Percentiles rank a stretch among this genome's conserved stretches.
Conservation (phyloP, 1,140 invertebrate genomes). For the Phthorimaea operculella region DNA sequence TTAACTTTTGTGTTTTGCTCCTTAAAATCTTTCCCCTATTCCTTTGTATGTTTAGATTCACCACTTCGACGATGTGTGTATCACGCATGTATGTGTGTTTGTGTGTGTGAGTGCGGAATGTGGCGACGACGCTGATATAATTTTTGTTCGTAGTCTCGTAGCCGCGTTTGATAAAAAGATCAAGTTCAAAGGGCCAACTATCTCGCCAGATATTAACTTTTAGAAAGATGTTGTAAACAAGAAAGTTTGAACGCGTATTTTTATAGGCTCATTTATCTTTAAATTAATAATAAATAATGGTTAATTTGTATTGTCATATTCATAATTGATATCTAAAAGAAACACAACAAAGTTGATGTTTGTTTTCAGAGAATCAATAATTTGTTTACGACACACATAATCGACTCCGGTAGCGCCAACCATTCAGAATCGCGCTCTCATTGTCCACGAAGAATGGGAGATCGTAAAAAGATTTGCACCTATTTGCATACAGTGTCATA, state of each 20-base stretch:
- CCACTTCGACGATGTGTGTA: not conserved
- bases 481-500: slow-evolving; percentile 53
- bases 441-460: slow-evolving; percentile 27
- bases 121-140: slow-evolving; percentile 43
- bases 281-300: no score
- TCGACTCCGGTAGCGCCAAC: slow-evolving; percentile 38
- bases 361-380: slow-evolving; percentile 17
- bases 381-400: slow-evolving; percentile 37
- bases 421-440: slow-evolving; percentile 26
- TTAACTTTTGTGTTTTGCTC: no score
- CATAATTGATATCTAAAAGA: no score
- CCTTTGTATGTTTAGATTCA: no score
- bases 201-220: slow-evolving; percentile 10
- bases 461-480: slow-evolving; percentile 46
- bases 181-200: slow-evolving; percentile 55
- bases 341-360: no score
- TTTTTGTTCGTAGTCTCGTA: slow-evolving; percentile 29
- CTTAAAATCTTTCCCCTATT: no score
- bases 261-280: no score
- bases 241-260: not conserved
- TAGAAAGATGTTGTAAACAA: slow-evolving; percentile 2
- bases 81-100: slow-evolving; percentile 4
- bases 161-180: slow-evolving; percentile 54
- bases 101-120: slow-evolving; percentile 38
- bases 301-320: no score